A percentile compares a stretch with the other conserved stretches of the same genome.
phyloP scores from a whole-genome alignment of 2,888 invertebrate species.

The Rhamnusium bicolor region DNA sequence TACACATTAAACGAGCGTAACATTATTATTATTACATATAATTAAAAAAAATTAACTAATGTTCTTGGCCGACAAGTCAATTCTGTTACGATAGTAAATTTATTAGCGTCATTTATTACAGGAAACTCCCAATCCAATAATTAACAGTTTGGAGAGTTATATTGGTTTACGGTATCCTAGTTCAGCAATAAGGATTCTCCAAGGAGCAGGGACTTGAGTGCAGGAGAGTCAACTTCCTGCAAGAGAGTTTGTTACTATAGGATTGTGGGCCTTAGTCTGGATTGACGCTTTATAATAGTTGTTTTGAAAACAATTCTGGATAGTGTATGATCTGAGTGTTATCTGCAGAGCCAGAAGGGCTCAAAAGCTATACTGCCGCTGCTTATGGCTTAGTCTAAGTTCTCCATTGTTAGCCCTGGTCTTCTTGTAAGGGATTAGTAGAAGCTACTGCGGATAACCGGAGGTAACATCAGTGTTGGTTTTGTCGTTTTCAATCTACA shows the following conservation, averaged over 20 bases:
- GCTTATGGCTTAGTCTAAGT: constrained; percentile 55
- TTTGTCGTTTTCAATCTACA: background rate
- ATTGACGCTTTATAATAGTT: constrained; percentile 57
- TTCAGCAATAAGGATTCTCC: constrained; percentile 50
- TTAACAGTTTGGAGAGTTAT: constrained; percentile 40
- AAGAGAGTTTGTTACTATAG: constrained; percentile 12
- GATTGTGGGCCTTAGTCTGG: constrained; percentile 47
- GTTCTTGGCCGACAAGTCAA: background rate
- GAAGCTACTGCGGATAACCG: constrained; percentile 28
- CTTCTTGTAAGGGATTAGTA: constrained; percentile 51
- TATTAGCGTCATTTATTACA: constrained; percentile 21
- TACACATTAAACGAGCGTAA: too few species aligned
- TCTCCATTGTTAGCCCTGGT: constrained; percentile 55
- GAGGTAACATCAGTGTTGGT: background rate
- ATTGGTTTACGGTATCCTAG: constrained; percentile 51
- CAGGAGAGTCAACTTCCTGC: constrained; percentile 19
- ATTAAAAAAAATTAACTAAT: background rate
- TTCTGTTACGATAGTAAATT: constrained; percentile 9
- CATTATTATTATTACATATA: too few species aligned
- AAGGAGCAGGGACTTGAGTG: constrained; percentile 34
- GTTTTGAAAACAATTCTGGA: constrained; percentile 56
- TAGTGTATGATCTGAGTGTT: constrained; percentile 56
- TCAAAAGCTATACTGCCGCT: constrained; percentile 45
- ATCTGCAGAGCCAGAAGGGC: constrained; percentile 57
- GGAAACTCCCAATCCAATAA: constrained; percentile 31